phyloP scores from a whole-genome alignment of 1,140 invertebrate species.

The Matsumurasca onukii region DNA sequence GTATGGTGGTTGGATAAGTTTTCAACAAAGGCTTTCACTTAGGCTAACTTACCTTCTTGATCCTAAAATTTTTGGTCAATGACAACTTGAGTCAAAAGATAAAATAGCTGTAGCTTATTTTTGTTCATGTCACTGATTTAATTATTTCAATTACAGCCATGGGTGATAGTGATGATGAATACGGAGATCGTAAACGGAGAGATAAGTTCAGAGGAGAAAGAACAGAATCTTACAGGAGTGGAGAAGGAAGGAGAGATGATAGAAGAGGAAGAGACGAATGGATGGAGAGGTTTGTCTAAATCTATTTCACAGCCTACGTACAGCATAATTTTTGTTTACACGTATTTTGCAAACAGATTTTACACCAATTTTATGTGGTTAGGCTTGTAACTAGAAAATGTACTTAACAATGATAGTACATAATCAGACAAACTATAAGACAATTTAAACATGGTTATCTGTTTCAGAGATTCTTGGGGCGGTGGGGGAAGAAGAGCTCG shows the following conservation, averaged over 20 bases:
- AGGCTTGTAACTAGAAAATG: background rate
- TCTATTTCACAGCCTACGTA: too few relatives aligned
- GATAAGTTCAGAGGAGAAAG: conserved; percentile 89
- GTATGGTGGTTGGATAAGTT: too few relatives aligned
- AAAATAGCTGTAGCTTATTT: too few relatives aligned
- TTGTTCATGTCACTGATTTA: background rate
- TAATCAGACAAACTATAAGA: background rate
- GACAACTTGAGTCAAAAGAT: too few relatives aligned
- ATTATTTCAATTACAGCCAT: conserved; percentile 51
- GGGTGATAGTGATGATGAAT: conserved; percentile 91
- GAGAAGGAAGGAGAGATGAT: conserved; percentile 64
- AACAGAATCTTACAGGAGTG: conserved; percentile 71
- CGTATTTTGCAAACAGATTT: background rate
- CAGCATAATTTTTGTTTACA: background rate
- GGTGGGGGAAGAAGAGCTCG: conserved; percentile 57
- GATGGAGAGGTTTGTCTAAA: conserved; percentile 73
- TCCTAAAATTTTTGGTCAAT: too few relatives aligned
- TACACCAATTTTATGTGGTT: background rate
- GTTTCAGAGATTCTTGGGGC: conserved; percentile 57
- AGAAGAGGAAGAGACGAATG: conserved; percentile 74
- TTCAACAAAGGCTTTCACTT: too few relatives aligned
- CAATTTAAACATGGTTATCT: background rate
- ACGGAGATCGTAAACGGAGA: conserved; percentile 75
- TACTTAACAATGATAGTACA: background rate
- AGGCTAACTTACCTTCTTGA: too few relatives aligned